These are phyloP conservation scores for Lytechinus variegatus DNA, from an alignment of 35 echinoderm and acorn worm genomes.

Conservation along the genomic window DNA sequence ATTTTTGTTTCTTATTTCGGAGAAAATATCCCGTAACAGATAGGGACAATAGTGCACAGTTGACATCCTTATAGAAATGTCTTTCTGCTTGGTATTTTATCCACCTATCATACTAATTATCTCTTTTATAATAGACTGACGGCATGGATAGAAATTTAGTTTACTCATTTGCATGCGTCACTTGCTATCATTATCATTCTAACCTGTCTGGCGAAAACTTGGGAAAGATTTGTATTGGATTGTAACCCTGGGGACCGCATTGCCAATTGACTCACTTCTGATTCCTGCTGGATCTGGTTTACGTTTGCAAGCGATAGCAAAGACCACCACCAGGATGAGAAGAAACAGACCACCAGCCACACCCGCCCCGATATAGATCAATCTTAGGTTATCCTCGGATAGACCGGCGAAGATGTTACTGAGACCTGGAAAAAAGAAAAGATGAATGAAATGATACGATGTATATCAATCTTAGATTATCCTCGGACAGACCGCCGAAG, in stretches of 20 bases:
- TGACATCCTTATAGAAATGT: no score
- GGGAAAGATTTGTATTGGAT: background rate
- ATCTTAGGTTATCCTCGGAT: background rate
- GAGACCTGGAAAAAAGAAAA: background rate
- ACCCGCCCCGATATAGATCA: slow-evolving; percentile 45
- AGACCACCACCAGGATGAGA: slow-evolving; percentile 41
- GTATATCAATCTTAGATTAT: no score
- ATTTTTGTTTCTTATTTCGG: background rate
- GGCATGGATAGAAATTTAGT: no score
- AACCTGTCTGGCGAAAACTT: background rate
- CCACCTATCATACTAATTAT: no score
- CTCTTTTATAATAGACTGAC: no score
- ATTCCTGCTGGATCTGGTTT: background rate
- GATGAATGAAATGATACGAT: no score
- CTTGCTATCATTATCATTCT: background rate
- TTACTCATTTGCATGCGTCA: no score
- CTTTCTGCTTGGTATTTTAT: no score
- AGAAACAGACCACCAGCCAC: slow-evolving; percentile 26
- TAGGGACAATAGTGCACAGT: no score
- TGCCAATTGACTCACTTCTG: slow-evolving; percentile 14
- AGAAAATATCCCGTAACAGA: no score
- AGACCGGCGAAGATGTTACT: background rate
- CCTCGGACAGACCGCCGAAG: no score
- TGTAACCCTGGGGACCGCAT: background rate
- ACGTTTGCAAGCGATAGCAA: slow-evolving; percentile 38